Evolutionary conservation across 1,140 invertebrate genomes (phyloP), one percentile per base, ranked within the genome.

Genomic region (Cydia pomonella): DNA sequence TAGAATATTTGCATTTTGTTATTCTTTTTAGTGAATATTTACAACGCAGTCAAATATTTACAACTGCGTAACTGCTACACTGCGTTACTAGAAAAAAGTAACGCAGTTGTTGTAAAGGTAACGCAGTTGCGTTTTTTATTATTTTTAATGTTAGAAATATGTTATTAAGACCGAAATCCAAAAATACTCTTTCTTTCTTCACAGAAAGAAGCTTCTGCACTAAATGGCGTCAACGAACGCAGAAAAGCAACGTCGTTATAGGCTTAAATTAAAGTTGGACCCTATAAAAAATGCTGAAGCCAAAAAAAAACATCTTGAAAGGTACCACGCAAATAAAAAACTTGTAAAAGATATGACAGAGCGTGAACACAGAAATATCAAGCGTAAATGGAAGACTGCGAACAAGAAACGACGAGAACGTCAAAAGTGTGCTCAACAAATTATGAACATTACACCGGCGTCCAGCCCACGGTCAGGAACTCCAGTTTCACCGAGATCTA

Each of bases 121-220:
- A 44, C 41, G 41, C n/a, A n/a, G n/a, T n/a, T n/a, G n/a, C n/a
- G 50, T 53, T 53, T 53, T 53, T 53, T 53, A 53, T 53, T 53
- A 53, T 18, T 53, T 53, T 53, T 53, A 3, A 53, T 53, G 50
- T 53, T 53, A 53, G 50, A 53, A 53, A 53, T 53, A 53, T 21
- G 5, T 53, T 53, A 53, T 53, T 53, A 53, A 53, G 50, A 53
- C 50, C n/a, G 50, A 53, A 53, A 53, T 53, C 3, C 50, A 53
- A 53, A 53, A 53, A 53, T 53, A 53, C 50, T 53, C 50, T 53
- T 53, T 53, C 50, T 53, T 53, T 53, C 50, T 53, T 53, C 50
- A 53, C 50, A 53, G 50, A 53, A 53, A 21, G 50, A 53, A 63
- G 62, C 62, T 63, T 63, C 62, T 63, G 23, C 62, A 63, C 62